A percentile compares a stretch with the other conserved stretches of the same genome.
Conservation (phyloP, 2,797 vertebrate species). For the Dallia pectoralis region DNA sequence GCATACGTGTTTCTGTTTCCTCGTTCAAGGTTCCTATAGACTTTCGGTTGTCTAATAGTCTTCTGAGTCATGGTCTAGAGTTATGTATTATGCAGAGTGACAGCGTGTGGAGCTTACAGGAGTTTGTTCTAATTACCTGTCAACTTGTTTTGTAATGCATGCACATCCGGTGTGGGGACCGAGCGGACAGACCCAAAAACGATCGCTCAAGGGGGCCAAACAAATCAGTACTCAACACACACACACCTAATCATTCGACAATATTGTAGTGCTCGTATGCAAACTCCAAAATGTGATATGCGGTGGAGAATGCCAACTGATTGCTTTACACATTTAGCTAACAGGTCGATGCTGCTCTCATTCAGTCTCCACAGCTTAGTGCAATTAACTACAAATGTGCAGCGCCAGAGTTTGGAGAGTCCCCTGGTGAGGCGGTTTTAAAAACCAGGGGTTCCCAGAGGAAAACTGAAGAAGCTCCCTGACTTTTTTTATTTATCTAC, state of each 20-base stretch:
- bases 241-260: slow-evolving; percentile 52
- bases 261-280: slow-evolving; percentile 50
- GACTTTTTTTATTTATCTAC: slow-evolving; percentile 47
- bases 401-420: slow-evolving; percentile 30
- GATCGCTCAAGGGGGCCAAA: slow-evolving; percentile 12
- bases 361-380: slow-evolving; percentile 61
- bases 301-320: slow-evolving; percentile 53
- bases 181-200: slow-evolving; percentile 1
- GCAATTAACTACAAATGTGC: slow-evolving; percentile 70
- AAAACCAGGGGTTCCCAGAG: slow-evolving; percentile 47
- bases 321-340: slow-evolving; percentile 72
- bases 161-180: background rate
- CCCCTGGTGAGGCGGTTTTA: slow-evolving; percentile 39
- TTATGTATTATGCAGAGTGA: slow-evolving; percentile 23
- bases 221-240: background rate
- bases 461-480: slow-evolving; percentile 37
- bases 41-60: background rate
- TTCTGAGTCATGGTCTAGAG: slow-evolving; percentile 12
- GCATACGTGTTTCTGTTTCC: background rate
- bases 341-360: slow-evolving; percentile 72
- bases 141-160: slow-evolving; percentile 24
- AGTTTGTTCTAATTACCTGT: slow-evolving; percentile 23
- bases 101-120: slow-evolving; percentile 18
- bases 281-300: slow-evolving; percentile 52
- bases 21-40: background rate